Conservation (phyloP, 2,797 vertebrate genomes). For the Margarornis squamiger region DNA sequence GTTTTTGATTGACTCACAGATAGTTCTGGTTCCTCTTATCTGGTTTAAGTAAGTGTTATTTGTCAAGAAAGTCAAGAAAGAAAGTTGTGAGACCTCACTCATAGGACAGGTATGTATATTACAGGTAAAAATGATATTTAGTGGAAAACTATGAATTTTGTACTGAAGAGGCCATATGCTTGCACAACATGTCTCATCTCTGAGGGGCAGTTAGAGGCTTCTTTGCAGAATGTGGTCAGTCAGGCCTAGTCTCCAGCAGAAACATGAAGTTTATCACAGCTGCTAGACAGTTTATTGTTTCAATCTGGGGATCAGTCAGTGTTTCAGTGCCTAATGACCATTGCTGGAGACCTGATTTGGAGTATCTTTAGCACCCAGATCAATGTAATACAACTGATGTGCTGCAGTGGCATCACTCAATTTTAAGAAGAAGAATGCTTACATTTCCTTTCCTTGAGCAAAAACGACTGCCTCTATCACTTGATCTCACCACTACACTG, state of each 20-base stretch:
- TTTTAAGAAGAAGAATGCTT: neutral
- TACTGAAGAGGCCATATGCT: accelerated
- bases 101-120: neutral
- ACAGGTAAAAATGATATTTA: neutral
- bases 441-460: neutral
- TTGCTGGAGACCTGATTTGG: neutral
- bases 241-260: neutral
- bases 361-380: neutral
- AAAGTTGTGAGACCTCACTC: neutral
- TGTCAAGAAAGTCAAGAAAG: neutral
- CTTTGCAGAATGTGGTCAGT: neutral
- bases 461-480: neutral
- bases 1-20: neutral
- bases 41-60: neutral
- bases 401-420: neutral
- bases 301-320: neutral
- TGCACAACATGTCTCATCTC: neutral
- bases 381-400: neutral
- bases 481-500: neutral
- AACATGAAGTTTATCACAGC: neutral
- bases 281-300: accelerated
- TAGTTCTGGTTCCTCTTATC: neutral
- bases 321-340: neutral
- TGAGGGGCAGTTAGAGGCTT: neutral
- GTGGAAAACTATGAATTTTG: neutral